Base-by-base conservation (phyloP, 1,140 invertebrate genomes). In the Atta cephalotes region DNA sequence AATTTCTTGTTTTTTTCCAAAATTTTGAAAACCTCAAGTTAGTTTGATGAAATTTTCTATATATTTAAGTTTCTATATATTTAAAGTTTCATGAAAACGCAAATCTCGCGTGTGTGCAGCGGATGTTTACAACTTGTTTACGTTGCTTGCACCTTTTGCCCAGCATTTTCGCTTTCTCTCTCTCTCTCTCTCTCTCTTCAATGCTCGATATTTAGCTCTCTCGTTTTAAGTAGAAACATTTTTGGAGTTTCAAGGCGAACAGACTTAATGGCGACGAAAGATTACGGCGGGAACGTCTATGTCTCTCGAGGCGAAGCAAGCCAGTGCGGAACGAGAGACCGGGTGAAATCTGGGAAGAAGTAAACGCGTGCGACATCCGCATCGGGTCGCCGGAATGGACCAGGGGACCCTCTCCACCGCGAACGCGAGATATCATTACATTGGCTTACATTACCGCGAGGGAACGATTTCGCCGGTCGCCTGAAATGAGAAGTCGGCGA, bases 201-300 rank as follows among this genome's bases (percentile, higher is more conserved):
- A 10, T 10, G 10, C 9, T 45, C 39, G 39, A 45, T 45, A 45
- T 45, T 2, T 45, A 45, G 0, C 9, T 45, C 39, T 39, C 39
- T 45, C 39, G 39, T 45, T 45, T 45, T 10, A 45, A 45, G 39
- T 10, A 45, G 2, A 10, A 45, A 45, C 10, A 45, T 45, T 45
- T 7, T 45, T 45, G 39, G 0, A 45, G 39, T 45, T 45, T 45
- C 39, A 45, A 45, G 7, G 39, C 39, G 10, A 10, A 45, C 39
- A 10, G 39, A 45, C 39, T 10, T 45, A 89, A 74, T 71, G 21
- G 85, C 63, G 18, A 66, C 63, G 28, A 72, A 87, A 89, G 89
- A 87, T 90, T 90, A 90, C 87, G 90, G 85, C 89, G 87, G 90
- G 89, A 91, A 90, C 60, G 56, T 10, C 1, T 45, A 31, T 5